These are phyloP conservation scores for Chaenogobius annularis DNA, from an alignment of 2,113 vertebrate species.

Conservation along the genomic window DNA sequence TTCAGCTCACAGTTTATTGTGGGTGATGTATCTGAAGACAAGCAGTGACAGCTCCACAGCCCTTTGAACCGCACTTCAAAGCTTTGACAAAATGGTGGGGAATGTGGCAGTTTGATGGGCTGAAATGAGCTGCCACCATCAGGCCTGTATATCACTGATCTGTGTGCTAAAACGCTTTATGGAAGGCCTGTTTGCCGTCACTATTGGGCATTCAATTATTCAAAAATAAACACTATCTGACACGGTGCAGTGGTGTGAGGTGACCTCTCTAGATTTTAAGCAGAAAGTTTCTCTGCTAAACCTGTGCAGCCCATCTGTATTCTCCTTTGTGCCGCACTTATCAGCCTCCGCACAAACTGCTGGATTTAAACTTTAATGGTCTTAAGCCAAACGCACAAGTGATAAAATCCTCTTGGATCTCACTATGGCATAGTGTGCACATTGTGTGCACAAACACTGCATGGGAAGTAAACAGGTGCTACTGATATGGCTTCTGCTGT, in stretches of 20 bases:
- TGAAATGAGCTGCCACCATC: constrained; percentile 46
- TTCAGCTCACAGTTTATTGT: constrained; percentile 46
- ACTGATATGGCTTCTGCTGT: constrained; percentile 27
- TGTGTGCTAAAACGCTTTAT: constrained; percentile 26
- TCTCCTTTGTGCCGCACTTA: constrained; percentile 40
- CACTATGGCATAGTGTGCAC: constrained; percentile 26
- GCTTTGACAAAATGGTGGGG: constrained; percentile 46
- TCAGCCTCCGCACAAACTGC: constrained; percentile 36
- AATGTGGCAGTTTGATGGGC: constrained; percentile 41
- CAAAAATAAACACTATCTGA: constrained; percentile 11
- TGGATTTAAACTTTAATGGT: constrained; percentile 41
- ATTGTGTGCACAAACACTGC: constrained; percentile 38
- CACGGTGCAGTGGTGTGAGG: constrained; percentile 6
- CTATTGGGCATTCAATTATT: constrained; percentile 24
- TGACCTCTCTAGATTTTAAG: constrained; percentile 39
- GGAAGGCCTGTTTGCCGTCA: constrained; percentile 24
- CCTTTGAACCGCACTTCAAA: constrained; percentile 64
- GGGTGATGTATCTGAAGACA: constrained; percentile 56
- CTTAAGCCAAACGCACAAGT: constrained; percentile 28
- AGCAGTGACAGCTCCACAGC: constrained; percentile 51
- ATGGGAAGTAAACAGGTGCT: constrained; percentile 49
- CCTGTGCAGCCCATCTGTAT: constrained; percentile 26
- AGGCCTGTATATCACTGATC: constrained; percentile 23
- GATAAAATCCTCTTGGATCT: constrained; percentile 38
- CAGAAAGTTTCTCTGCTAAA: constrained; percentile 35